These are phyloP conservation scores for Orthosia gothica DNA, from an alignment of 2,888 invertebrate species.

Conservation along the genomic window DNA sequence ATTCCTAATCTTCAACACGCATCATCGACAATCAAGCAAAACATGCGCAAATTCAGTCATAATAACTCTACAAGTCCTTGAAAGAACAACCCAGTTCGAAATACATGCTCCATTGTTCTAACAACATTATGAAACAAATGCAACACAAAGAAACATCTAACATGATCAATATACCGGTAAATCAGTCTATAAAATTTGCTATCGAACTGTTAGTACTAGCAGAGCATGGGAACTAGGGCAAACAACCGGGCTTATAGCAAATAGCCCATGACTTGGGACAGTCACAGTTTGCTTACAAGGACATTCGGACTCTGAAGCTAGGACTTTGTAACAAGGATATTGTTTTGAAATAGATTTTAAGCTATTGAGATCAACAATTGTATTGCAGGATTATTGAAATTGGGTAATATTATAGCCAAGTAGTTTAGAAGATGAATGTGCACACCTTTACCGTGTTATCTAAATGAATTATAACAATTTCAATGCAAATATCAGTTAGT, in stretches of 20 bases:
- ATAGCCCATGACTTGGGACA: conserved; percentile 52
- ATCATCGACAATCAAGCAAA: conserved; percentile 19
- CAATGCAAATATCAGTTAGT: not conserved
- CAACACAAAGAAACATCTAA: conserved; percentile 44
- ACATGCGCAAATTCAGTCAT: conserved; percentile 17
- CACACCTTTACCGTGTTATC: not conserved
- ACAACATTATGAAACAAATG: conserved; percentile 35
- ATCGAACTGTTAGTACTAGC: conserved; percentile 45
- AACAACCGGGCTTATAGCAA: conserved; percentile 60
- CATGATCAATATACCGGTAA: conserved; percentile 55
- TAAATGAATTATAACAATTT: not conserved
- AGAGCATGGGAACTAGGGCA: conserved; percentile 71
- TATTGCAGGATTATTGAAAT: conserved; percentile 1
- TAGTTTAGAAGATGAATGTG: not conserved
- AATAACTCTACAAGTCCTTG: conserved; percentile 32
- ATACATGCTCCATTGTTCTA: conserved; percentile 55
- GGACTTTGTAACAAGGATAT: conserved; percentile 25
- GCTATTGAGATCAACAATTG: not conserved
- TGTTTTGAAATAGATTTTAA: conserved; percentile 40
- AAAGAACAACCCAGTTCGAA: conserved; percentile 28
- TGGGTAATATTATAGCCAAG: too few species aligned
- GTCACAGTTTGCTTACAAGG: conserved; percentile 58
- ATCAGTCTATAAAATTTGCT: conserved; percentile 54
- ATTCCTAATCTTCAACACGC: conserved; percentile 18
- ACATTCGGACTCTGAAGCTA: conserved; percentile 37